Conservation (phyloP, 35 echinoderm and acorn worm genomes). For the Chiridota heheva region DNA sequence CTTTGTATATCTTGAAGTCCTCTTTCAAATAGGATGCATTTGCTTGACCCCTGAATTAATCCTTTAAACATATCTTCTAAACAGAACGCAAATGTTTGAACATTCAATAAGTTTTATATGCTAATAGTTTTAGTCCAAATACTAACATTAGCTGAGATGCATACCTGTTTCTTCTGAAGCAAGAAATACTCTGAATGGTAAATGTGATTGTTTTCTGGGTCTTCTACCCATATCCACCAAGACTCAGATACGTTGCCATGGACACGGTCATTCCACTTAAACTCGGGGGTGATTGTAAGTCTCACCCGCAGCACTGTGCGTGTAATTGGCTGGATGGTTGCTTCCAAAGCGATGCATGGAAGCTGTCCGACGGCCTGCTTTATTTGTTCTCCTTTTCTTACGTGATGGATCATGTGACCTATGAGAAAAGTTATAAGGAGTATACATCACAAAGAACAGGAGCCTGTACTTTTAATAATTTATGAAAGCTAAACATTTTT, state of each 20-base stretch:
- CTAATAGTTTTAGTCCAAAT: no score
- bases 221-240: constrained; percentile 99
- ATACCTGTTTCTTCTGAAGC: constrained; percentile 95
- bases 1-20: no score
- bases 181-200: constrained; percentile 99
- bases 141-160: no score
- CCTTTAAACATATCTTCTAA: no score
- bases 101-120: no score
- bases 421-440: background rate
- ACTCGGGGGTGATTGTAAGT: constrained; percentile 78
- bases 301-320: constrained; percentile 82
- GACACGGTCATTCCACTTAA: constrained; percentile 88
- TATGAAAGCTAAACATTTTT: no score
- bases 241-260: constrained; percentile 87
- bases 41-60: no score
- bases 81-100: no score
- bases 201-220: constrained; percentile 93
- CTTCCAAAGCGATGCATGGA: constrained; percentile 61
- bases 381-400: constrained; percentile 67
- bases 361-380: constrained; percentile 78
- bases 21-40: no score
- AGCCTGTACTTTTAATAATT: no score
- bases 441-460: background rate
- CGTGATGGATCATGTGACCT: constrained; percentile 94
- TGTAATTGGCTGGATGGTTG: constrained; percentile 85